Base-by-base conservation (phyloP, 1,140 invertebrate genomes). In the Trigoniulus corallinus region DNA sequence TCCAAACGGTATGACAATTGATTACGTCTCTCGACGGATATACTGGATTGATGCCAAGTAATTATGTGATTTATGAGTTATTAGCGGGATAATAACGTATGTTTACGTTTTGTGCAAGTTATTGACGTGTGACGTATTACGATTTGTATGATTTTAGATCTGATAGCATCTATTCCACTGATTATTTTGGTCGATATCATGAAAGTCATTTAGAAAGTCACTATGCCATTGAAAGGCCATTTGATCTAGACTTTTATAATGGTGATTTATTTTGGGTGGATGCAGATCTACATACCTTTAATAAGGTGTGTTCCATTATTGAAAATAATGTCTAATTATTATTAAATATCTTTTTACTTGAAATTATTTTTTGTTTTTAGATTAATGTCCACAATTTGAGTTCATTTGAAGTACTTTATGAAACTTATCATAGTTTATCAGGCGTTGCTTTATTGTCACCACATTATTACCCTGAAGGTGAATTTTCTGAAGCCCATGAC, bases 1-100 rank as follows among this genome's bases (percentile, higher is more conserved):
- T 20, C 42, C 42, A 18, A 44, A 44, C 21, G 42, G 42, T 10
- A 7, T 44, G 12, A 44, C 42, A 21, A 20, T 44, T 21, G 42
- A 44, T 24, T 44, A 20, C 18, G 4, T 12, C 12, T 10, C 42
- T 20, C 7, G 24, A 44, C 18, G 18, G 18, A 4, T 44, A 10
- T 44, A 44, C 21, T 44, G 42, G 42, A 44, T 24, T 10, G 42
- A 44, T 18, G 42, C 42, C 12, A 44, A 44, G 42, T 44, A 44
- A 13, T 13, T 20, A 18, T 44, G 4, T 21, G 24, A 44, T 44
- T 44, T 7, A 24, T 20, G 18, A 44, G 21, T 44, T 44, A 44
- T 39, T 39, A 18, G 12, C 18, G 12, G 37, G 18, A 13, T 39
- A 18, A 39, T 39, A 12, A 18, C 12, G 37, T 39, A 13, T 39